These are phyloP conservation scores for Prenolepis imparis DNA, from an alignment of 2,888 invertebrate genomes.

Conservation along the genomic window DNA sequence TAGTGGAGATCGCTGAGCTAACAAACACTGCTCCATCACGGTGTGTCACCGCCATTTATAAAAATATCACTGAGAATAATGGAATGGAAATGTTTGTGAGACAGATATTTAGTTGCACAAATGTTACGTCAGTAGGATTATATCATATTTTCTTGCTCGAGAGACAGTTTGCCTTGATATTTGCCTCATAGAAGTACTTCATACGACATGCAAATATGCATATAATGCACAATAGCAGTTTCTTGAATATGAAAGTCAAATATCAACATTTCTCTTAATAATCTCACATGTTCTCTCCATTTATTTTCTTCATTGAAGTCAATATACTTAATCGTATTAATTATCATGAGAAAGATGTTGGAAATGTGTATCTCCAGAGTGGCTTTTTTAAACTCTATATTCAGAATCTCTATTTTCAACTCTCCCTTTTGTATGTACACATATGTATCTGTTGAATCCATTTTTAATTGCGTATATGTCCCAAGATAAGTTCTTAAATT, in stretches of 20 bases:
- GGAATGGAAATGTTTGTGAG: conserved; percentile 29
- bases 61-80: conserved; percentile 37
- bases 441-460: too few species aligned
- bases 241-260: background rate
- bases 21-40: background rate
- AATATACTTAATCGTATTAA: background rate
- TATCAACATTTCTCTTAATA: background rate
- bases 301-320: background rate
- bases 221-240: background rate
- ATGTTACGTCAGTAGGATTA: conserved; percentile 27
- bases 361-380: background rate
- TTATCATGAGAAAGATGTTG: background rate
- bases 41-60: background rate
- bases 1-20: background rate
- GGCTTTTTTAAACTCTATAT: background rate
- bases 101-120: conserved; percentile 48
- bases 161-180: conserved; percentile 37
- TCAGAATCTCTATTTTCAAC: background rate
- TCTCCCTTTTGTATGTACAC: too few species aligned
- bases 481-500: too few species aligned
- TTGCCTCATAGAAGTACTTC: conserved; percentile 3
- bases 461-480: too few species aligned
- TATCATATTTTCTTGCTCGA: conserved; percentile 35
- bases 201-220: background rate
- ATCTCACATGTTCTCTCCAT: background rate